Evolutionary conservation across 2,113 vertebrate genomes (phyloP).

Genomic region (Ramphastos sulfuratus): DNA sequence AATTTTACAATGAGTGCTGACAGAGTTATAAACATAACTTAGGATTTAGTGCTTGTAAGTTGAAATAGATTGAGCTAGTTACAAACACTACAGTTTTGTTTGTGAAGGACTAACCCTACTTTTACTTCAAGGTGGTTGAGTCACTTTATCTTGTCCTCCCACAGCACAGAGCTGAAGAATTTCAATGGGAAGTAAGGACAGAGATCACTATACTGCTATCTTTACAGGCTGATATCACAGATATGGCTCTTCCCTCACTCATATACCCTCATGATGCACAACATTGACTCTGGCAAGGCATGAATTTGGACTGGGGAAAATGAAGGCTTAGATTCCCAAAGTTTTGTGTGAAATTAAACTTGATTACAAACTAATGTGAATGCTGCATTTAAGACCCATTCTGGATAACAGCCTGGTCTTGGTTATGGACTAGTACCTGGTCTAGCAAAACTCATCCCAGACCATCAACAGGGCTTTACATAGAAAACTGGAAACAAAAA

Average conservation of each 20-base stretch:
- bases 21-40: not conserved
- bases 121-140: not conserved
- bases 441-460: not conserved
- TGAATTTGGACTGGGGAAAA: not conserved
- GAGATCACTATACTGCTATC: not conserved
- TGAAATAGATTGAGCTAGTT: not conserved
- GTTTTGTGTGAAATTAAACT: not conserved
- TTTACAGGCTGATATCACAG: not conserved
- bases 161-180: not conserved
- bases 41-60: not conserved
- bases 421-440: not conserved
- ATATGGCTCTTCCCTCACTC: not conserved
- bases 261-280: not conserved
- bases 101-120: not conserved
- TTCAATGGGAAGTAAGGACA: not conserved
- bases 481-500: not conserved
- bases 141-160: not conserved
- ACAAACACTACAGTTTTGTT: not conserved
- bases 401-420: not conserved
- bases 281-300: not conserved
- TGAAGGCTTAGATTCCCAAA: not conserved
- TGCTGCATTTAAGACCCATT: not conserved
- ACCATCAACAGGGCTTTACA: not conserved
- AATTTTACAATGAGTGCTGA: not conserved
- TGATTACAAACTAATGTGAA: not conserved